Percentiles rank a stretch among this genome's conserved stretches.
phyloP scores from a whole-genome alignment of 2,113 vertebrate species.

The Agelaius tricolor region DNA sequence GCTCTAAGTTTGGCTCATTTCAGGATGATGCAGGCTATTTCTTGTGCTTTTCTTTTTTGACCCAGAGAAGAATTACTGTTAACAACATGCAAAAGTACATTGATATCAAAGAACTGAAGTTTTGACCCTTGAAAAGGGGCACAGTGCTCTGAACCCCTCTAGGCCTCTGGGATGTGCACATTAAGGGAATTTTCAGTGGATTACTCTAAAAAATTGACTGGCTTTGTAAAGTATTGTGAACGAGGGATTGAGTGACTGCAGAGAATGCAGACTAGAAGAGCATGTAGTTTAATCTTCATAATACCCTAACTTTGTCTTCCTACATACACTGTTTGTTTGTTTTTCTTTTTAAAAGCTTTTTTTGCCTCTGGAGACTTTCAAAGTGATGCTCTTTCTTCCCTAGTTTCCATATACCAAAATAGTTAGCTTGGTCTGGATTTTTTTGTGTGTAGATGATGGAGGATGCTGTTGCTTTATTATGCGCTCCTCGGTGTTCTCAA shows the following conservation, averaged over 20 bases:
- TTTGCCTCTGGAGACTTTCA: slow-evolving; percentile 28
- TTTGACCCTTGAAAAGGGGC: background rate
- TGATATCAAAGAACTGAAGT: background rate
- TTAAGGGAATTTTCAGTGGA: background rate
- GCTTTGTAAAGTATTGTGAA: background rate
- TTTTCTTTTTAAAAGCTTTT: slow-evolving; percentile 41
- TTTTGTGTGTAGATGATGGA: background rate
- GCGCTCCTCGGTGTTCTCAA: background rate
- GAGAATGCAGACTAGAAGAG: background rate
- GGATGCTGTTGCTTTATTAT: background rate
- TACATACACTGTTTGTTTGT: background rate
- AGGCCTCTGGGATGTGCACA: background rate
- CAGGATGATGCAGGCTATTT: background rate
- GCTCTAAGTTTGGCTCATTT: background rate
- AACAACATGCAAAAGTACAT: background rate
- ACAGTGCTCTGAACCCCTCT: background rate
- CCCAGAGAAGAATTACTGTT: background rate
- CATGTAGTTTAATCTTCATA: background rate
- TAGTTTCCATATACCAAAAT: background rate
- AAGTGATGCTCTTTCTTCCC: background rate
- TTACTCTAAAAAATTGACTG: background rate
- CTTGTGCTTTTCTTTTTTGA: background rate
- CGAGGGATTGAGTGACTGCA: background rate
- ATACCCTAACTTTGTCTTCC: background rate
- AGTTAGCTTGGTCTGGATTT: background rate